Evolutionary conservation across 1,140 invertebrate species (phyloP).

Genomic region (Apolygus lucorum): DNA sequence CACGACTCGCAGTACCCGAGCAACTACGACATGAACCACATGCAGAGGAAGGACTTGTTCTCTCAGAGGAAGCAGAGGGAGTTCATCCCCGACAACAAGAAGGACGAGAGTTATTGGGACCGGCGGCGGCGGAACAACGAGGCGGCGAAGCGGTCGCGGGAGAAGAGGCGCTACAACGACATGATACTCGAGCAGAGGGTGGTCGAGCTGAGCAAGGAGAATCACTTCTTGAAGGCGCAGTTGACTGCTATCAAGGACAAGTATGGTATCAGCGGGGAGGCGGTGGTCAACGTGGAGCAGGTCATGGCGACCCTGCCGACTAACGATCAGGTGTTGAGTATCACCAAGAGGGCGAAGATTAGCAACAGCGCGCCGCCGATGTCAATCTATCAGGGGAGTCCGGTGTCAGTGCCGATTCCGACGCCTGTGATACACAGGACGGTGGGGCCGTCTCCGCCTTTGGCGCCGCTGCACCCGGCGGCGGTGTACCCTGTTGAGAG

Average conservation of each 20-base stretch:
- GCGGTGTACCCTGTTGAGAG: conserved; percentile 29
- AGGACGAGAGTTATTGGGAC: conserved; percentile 97
- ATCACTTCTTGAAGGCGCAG: conserved; percentile 85
- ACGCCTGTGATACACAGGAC: conserved; percentile 58
- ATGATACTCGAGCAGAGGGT: conserved; percentile 92
- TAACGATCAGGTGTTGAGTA: conserved; percentile 69
- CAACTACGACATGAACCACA: conserved; percentile 45
- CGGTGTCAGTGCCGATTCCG: conserved; percentile 51
- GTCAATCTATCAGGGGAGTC: conserved; percentile 13
- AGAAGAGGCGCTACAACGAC: conserved; percentile 92
- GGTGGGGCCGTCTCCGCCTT: conserved; percentile 41
- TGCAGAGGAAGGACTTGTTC: conserved; percentile 64
- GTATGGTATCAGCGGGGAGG: conserved; percentile 80
- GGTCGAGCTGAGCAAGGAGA: conserved; percentile 88
- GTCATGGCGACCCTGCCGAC: conserved; percentile 73
- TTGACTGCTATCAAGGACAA: conserved; percentile 87
- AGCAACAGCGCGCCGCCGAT: conserved; percentile 36
- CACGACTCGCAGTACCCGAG: conserved; percentile 35
- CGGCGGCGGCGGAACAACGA: conserved; percentile 89
- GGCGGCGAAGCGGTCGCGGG: conserved; percentile 85
- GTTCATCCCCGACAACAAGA: conserved; percentile 94
- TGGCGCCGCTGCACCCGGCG: conserved; percentile 38
- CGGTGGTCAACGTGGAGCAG: conserved; percentile 75
- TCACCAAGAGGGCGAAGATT: conserved; percentile 70
- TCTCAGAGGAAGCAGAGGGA: conserved; percentile 86